Conservation (phyloP, 1,140 invertebrate genomes). For the Aphis gossypii region DNA sequence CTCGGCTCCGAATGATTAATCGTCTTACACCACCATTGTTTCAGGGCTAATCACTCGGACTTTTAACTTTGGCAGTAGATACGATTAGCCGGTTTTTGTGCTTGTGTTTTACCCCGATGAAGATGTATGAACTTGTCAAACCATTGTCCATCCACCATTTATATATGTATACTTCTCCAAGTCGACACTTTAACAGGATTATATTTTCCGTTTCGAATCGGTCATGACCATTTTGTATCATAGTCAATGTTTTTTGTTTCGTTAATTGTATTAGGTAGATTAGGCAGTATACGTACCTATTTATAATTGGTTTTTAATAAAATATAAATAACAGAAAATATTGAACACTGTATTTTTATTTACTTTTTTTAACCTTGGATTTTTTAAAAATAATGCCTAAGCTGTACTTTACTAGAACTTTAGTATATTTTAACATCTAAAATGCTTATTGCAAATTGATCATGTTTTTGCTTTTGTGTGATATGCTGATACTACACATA, state of each 20-base stretch:
- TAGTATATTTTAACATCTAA: not conserved
- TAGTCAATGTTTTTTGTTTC: not conserved
- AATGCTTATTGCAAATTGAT: not conserved
- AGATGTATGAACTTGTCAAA: conserved; percentile 58
- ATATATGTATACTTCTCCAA: not conserved
- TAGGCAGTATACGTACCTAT: not conserved
- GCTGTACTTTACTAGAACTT: not conserved
- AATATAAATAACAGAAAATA: not conserved
- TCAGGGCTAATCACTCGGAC: conserved; percentile 57
- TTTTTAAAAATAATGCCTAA: not conserved
- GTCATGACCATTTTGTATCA: not conserved
- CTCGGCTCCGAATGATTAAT: conserved; percentile 44
- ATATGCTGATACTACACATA: not conserved
- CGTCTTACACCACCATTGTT: conserved; percentile 50
- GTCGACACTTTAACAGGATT: conserved; percentile 39
- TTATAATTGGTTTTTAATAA: not conserved
- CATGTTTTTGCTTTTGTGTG: not conserved
- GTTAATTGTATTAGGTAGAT: not conserved
- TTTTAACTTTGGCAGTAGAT: conserved; percentile 56
- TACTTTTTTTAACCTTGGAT: not conserved
- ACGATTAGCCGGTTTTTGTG: conserved; percentile 56
- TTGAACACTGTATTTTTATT: not conserved
- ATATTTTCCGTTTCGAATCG: not conserved
- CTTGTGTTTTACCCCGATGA: conserved; percentile 46
- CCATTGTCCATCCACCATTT: conserved; percentile 12